Evolutionary conservation across 1,140 invertebrate species (phyloP).

Genomic region (Bilobella aurantiaca): DNA sequence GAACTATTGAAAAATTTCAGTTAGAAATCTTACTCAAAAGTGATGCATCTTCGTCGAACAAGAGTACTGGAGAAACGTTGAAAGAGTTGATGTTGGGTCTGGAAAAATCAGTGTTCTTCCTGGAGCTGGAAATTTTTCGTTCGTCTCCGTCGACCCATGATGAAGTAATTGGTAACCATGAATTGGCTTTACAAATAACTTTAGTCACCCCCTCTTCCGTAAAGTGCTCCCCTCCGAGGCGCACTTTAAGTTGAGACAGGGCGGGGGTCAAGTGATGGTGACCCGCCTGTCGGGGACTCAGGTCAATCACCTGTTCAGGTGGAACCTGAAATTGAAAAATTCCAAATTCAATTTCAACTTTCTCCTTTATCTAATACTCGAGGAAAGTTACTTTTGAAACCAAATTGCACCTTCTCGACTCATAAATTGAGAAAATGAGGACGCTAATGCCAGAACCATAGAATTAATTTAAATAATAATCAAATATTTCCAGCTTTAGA

Average conservation of each 20-base stretch:
- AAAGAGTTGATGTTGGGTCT: conserved; percentile 4
- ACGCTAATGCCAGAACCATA: background rate
- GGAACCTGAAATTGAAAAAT: background rate
- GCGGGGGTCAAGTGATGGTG: conserved; percentile 15
- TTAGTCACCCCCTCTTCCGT: conserved; percentile 30
- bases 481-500: background rate
- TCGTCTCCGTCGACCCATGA: conserved; percentile 32
- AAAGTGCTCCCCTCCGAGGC: conserved; percentile 25
- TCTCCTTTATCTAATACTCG: background rate
- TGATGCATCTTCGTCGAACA: background rate
- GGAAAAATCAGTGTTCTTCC: conserved; percentile 12
- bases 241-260: conserved; percentile 16
- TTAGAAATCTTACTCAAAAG: background rate
- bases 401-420: background rate
- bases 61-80: conserved; percentile 2
- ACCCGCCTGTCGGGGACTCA: background rate
- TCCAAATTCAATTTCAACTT: background rate
- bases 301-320: conserved; percentile 2
- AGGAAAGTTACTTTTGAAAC: too few species aligned
- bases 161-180: conserved; percentile 21
- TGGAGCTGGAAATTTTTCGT: conserved; percentile 18
- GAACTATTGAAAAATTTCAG: too few species aligned
- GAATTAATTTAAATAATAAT: background rate
- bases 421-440: background rate
- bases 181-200: conserved; percentile 27